Evolutionary conservation across 2,797 vertebrate species (phyloP).

Genomic region (Takifugu ocellatus): DNA sequence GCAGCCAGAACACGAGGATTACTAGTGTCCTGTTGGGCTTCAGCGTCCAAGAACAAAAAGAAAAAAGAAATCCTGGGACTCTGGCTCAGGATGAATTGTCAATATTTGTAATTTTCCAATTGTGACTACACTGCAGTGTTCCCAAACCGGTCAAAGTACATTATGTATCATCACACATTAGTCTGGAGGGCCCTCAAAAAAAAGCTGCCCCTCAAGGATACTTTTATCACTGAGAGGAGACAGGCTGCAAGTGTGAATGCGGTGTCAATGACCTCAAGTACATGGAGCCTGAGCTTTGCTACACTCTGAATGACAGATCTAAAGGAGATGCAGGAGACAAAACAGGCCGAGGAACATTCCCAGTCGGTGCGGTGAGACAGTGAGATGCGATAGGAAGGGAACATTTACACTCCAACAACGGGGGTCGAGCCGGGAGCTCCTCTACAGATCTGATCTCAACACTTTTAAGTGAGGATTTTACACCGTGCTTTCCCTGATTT

Average conservation of each 20-base stretch:
- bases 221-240: background rate
- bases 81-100: too few relatives aligned
- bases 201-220: slow-evolving; percentile 7
- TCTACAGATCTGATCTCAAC: background rate
- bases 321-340: slow-evolving; percentile 16
- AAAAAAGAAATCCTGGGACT: too few relatives aligned
- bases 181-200: background rate
- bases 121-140: background rate
- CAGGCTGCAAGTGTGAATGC: slow-evolving; percentile 12
- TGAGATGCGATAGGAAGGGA: background rate
- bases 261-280: slow-evolving; percentile 41
- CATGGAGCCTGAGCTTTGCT: slow-evolving; percentile 18
- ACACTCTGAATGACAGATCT: slow-evolving; percentile 23
- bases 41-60: too few relatives aligned
- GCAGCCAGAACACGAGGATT: background rate
- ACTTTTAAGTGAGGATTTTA: too few relatives aligned
- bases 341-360: slow-evolving; percentile 35
- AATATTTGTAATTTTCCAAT: too few relatives aligned
- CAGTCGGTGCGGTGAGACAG: too few relatives aligned
- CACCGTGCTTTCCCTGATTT: too few relatives aligned
- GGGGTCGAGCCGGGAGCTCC: background rate
- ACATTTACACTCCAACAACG: slow-evolving; percentile 8
- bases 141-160: slow-evolving; percentile 15
- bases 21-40: too few relatives aligned
- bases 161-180: background rate